phyloP scores from a whole-genome alignment of 2,888 invertebrate genomes.

The Rhagium mordax region DNA sequence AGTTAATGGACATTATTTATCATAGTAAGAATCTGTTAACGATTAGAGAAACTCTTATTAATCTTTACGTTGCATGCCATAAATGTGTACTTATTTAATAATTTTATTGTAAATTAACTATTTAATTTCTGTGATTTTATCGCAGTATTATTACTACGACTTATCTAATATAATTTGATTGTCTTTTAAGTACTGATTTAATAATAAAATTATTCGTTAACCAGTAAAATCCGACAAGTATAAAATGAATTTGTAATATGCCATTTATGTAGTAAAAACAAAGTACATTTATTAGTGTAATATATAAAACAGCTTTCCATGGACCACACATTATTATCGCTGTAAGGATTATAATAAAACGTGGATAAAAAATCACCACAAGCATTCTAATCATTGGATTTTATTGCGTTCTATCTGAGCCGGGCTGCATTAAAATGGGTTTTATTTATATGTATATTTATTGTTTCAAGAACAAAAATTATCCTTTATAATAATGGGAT shows the following conservation, averaged over 20 bases:
- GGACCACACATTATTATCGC: constrained; percentile 34
- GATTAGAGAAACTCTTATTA: no score
- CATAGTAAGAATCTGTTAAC: no score
- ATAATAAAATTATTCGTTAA: neutral
- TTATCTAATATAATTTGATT: neutral
- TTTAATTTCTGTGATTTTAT: neutral
- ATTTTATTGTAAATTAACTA: neutral
- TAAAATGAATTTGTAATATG: constrained; percentile 7
- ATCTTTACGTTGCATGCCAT: neutral
- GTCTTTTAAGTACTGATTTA: neutral
- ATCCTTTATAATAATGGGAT: neutral
- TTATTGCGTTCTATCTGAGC: constrained; percentile 25
- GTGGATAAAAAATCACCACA: constrained; percentile 35
- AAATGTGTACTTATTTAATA: neutral
- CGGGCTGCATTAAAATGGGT: neutral
- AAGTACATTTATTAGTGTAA: constrained; percentile 19
- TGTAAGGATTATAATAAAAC: constrained; percentile 40
- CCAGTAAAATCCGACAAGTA: neutral
- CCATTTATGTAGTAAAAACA: constrained; percentile 4
- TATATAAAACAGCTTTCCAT: constrained; percentile 4
- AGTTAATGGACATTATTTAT: no score
- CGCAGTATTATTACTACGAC: neutral
- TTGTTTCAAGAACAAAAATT: neutral
- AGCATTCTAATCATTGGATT: constrained; percentile 36
- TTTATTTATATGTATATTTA: constrained; percentile 10